Evolutionary conservation across 2,113 vertebrate genomes (phyloP).

Genomic region (Neolamprologus tretocephalus): DNA sequence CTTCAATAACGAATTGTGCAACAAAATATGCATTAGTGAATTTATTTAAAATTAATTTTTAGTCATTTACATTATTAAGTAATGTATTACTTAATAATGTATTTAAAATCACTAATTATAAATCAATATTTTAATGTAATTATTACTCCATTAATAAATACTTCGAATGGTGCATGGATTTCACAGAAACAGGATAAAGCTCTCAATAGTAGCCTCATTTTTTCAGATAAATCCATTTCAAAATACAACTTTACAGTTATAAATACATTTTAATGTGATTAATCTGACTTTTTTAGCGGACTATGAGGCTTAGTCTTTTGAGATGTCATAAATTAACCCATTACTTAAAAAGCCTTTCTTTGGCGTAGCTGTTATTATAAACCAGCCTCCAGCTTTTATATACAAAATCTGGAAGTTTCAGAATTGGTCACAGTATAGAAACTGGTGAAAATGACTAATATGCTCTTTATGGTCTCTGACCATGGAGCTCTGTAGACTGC

Average conservation of each 20-base stretch:
- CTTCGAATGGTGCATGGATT: not conserved
- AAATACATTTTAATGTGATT: not conserved
- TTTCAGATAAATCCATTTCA: not conserved
- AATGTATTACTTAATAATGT: not conserved
- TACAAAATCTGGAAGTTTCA: fast-evolving
- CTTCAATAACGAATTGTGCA: not conserved
- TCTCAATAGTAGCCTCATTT: not conserved
- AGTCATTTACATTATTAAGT: not conserved
- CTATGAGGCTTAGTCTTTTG: not conserved
- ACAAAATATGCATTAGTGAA: not conserved
- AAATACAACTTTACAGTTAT: not conserved
- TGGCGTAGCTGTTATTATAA: not conserved
- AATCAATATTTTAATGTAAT: not conserved
- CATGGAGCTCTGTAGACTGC: not conserved
- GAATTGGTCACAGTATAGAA: not conserved
- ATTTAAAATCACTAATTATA: not conserved
- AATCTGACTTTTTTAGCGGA: fast-evolving
- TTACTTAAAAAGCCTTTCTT: not conserved
- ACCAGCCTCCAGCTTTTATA: not conserved
- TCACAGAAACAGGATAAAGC: not conserved
- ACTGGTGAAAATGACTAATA: not conserved
- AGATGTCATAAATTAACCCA: not conserved
- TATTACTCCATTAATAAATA: not conserved
- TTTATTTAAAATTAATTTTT: not conserved
- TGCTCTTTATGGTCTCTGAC: not conserved